A percentile compares a stretch with the other conserved stretches of the same genome.
Evolutionary conservation across 2,113 vertebrate genomes (phyloP).

Genomic region (Tonatia bakeri): DNA sequence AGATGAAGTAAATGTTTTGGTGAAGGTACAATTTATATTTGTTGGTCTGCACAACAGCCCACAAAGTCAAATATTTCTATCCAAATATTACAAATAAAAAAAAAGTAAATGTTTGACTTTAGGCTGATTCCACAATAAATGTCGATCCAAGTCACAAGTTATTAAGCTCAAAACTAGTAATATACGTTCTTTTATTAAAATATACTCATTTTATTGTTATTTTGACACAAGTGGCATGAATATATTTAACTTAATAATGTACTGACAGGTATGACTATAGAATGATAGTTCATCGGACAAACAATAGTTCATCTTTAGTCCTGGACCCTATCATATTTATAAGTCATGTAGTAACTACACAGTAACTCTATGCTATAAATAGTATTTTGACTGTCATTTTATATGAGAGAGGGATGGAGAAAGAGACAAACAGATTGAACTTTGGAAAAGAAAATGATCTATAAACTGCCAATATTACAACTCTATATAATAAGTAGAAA

Average conservation of each 20-base stretch:
- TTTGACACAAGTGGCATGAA: neutral
- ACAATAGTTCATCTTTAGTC: neutral
- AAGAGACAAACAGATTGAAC: neutral
- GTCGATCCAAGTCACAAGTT: neutral
- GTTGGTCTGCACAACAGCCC: neutral
- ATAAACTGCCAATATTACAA: neutral
- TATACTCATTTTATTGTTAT: neutral
- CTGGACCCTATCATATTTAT: neutral
- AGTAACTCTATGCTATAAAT: neutral
- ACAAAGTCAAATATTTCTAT: neutral
- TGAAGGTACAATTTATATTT: neutral
- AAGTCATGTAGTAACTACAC: neutral
- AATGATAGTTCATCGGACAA: neutral
- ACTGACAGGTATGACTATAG: neutral
- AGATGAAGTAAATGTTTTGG: neutral
- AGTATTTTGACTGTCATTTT: neutral
- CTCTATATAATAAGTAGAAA: neutral
- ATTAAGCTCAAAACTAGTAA: neutral
- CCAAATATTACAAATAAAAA: neutral
- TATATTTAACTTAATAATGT: neutral
- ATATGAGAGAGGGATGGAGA: accelerated
- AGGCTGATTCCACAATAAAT: neutral
- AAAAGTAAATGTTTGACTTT: neutral
- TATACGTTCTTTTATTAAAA: neutral
- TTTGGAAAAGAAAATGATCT: neutral